Evolutionary conservation across 2,888 invertebrate genomes (phyloP), one percentile per base, ranked within the genome.

Genomic region (Drosophila nr. perissopoda): DNA sequence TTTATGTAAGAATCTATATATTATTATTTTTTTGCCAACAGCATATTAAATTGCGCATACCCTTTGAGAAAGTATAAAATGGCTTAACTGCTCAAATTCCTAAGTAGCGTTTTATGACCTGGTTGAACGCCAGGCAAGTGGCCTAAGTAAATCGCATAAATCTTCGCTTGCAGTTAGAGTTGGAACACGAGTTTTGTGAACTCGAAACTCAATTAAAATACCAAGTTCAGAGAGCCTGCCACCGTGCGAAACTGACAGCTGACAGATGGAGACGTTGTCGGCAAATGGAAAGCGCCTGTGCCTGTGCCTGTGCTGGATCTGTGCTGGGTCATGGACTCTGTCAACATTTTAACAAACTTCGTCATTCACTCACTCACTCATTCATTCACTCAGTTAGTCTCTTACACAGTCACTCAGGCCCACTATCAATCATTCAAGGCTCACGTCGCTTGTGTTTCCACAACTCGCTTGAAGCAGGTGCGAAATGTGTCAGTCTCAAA

Each of bases 201-300:
- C 81, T 89, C 69, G 69, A 87, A 87, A 84, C 84, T 84, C 89
- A 89, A 84, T 84, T 84, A 83, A 84, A 84, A 87, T 87, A 74
- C 76, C 87, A 87, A 78, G 89, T 76, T 89, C 84, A 89, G 66
- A 84, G 62, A 76, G 62, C 58, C 80, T 83, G 89, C 78, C 83
- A 77, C 67, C 70, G 34, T 65, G 67, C 49, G 60, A 80, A 74
- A 65, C 87, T 89, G 84, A 89, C 87, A 84, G 76, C 84, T 89
- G 84, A 87, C 87, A 83, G 83, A 80, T 84, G 89, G 70, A 86
- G 59, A 72, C 56, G 42, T 62, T 59, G 70, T 63, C 56, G 54
- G 53, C 60, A 60, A 45, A 63, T 49, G 63, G 67, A 71, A 72
- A 63, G 67, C 53, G 54, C 57, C 65, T 36, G 16, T 33, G 18